phyloP scores from a whole-genome alignment of 2,797 vertebrate genomes.

The Myiothlypis coronata region DNA sequence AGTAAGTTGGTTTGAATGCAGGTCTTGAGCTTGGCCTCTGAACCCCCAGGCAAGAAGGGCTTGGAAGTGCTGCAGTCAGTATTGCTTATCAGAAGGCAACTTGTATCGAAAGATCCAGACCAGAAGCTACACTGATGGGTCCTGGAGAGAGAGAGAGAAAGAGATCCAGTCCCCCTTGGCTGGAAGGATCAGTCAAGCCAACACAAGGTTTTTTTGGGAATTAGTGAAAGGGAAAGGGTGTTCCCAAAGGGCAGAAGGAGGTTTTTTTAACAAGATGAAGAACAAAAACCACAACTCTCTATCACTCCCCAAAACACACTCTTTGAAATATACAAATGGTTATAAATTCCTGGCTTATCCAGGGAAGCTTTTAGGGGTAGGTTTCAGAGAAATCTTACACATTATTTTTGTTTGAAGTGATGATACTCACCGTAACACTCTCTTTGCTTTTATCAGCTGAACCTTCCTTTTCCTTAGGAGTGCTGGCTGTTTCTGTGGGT shows the following conservation, averaged over 20 bases:
- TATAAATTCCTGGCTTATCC: not conserved
- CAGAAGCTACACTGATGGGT: conserved; percentile 67
- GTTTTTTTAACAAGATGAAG: not conserved
- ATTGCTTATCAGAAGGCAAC: conserved; percentile 72
- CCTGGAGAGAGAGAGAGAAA: conserved; percentile 67
- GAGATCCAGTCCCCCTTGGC: conserved; percentile 59
- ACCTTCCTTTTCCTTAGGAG: conserved; percentile 86
- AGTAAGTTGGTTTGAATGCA: conserved; percentile 63
- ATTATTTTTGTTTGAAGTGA: not conserved
- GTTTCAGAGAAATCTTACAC: not conserved
- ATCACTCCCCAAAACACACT: not conserved
- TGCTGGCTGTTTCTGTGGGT: conserved; percentile 74
- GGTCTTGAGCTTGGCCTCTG: conserved; percentile 70
- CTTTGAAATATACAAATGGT: conserved; percentile 10
- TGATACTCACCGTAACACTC: conserved; percentile 81
- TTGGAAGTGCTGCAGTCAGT: conserved; percentile 70
- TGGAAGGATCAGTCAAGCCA: conserved; percentile 60
- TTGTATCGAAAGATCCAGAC: conserved; percentile 66
- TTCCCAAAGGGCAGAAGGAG: not conserved
- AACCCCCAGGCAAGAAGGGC: conserved; percentile 69
- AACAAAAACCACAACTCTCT: not conserved
- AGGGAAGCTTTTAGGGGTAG: not conserved
- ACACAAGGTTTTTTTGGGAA: not conserved
- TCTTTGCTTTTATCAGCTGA: conserved; percentile 89
- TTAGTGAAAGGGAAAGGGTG: conserved; percentile 19